Conservation (phyloP, 2,797 vertebrate genomes). For the Trachops cirrhosus region DNA sequence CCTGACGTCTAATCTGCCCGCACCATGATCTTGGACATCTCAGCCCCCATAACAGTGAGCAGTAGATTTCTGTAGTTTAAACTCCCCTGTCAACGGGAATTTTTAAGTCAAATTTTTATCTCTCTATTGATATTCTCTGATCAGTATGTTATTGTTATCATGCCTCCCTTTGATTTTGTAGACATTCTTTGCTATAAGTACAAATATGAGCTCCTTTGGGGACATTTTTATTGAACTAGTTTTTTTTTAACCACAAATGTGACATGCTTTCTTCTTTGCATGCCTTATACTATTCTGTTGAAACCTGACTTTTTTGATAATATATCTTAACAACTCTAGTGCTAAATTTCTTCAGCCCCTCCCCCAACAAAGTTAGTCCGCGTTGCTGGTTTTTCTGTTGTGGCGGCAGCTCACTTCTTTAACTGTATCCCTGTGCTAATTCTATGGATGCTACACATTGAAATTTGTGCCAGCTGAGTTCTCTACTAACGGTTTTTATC, state of each 20-base stretch:
- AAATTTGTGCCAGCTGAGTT: not conserved
- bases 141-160: not conserved
- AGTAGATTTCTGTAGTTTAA: not conserved
- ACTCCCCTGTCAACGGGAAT: not conserved
- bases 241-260: not conserved
- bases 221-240: not conserved
- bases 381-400: not conserved
- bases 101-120: not conserved
- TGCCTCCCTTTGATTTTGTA: not conserved
- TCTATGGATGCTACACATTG: not conserved
- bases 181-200: not conserved
- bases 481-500: not conserved
- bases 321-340: not conserved
- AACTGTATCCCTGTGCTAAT: not conserved
- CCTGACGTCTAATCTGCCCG: not conserved
- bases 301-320: not conserved
- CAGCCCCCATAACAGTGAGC: not conserved
- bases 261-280: not conserved
- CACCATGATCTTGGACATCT: not conserved
- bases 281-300: not conserved
- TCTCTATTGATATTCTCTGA: not conserved
- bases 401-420: not conserved
- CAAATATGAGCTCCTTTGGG: not conserved
- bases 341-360: not conserved
- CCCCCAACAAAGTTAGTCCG: not conserved